phyloP scores from a whole-genome alignment of 2,113 vertebrate genomes.

The Sisor rabdophorus region DNA sequence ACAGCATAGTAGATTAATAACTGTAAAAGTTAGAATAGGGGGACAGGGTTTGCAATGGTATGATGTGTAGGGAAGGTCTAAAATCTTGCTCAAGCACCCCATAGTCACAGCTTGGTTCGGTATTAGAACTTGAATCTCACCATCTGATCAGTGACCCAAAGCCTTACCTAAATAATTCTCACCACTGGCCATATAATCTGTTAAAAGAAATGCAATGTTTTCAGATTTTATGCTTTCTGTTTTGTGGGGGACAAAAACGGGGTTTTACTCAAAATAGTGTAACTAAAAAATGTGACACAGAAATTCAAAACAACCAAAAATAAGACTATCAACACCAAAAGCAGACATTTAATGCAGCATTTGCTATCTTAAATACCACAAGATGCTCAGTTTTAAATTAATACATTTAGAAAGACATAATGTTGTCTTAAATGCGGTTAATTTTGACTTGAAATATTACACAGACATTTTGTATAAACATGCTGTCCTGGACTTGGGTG shows the following conservation, averaged over 20 bases:
- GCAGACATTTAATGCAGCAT: background rate
- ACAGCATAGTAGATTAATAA: too few relatives aligned
- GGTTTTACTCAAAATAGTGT: background rate
- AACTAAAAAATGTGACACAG: conserved; percentile 25
- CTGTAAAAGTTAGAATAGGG: too few relatives aligned
- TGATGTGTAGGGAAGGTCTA: too few relatives aligned
- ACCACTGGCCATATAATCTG: too few relatives aligned
- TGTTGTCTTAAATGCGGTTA: background rate
- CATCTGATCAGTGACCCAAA: too few relatives aligned
- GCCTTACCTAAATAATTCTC: too few relatives aligned
- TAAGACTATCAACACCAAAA: conserved; percentile 2
- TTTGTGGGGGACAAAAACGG: background rate
- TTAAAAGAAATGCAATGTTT: background rate
- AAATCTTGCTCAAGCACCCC: too few relatives aligned
- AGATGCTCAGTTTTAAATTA: conserved; percentile 27
- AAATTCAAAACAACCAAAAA: conserved; percentile 11
- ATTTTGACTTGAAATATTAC: conserved; percentile 5
- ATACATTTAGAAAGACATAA: conserved; percentile 40
- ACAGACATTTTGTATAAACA: conserved; percentile 11
- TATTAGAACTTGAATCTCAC: too few relatives aligned
- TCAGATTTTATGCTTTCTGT: background rate
- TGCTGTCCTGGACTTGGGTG: conserved; percentile 26
- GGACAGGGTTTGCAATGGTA: too few relatives aligned
- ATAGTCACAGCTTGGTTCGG: too few relatives aligned
- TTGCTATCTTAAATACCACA: background rate